Evolutionary conservation across 2,888 invertebrate species (phyloP).

Genomic region (Orgyia antiqua): DNA sequence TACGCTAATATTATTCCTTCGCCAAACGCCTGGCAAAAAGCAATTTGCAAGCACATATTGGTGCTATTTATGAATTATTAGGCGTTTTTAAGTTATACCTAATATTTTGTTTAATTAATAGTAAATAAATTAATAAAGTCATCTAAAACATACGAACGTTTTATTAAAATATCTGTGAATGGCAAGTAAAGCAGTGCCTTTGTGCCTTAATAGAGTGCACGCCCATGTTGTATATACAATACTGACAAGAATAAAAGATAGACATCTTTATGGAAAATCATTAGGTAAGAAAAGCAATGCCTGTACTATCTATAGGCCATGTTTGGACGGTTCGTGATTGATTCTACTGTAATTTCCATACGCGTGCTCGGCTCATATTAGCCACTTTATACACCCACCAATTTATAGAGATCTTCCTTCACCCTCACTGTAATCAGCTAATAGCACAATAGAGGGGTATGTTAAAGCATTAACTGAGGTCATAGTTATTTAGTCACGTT

Average conservation of each 20-base stretch:
- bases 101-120: too few species aligned
- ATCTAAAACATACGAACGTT: too few species aligned
- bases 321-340: constrained; percentile 71
- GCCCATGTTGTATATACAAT: not conserved
- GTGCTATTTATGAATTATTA: too few species aligned
- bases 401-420: constrained; percentile 26
- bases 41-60: too few species aligned
- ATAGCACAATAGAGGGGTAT: constrained; percentile 24
- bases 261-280: constrained; percentile 51
- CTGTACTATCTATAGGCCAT: constrained; percentile 59
- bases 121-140: too few species aligned
- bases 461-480: constrained; percentile 37
- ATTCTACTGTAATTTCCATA: constrained; percentile 76
- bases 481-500: constrained; percentile 43
- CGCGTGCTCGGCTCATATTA: constrained; percentile 73
- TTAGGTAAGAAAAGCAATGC: constrained; percentile 57
- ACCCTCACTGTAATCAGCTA: constrained; percentile 16
- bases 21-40: too few species aligned
- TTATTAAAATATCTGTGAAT: too few species aligned
- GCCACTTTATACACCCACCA: constrained; percentile 64
- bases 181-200: too few species aligned
- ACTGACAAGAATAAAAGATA: constrained; percentile 36
- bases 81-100: too few species aligned
- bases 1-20: too few species aligned
- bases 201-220: too few species aligned